Base-by-base conservation (phyloP, 2,797 vertebrate genomes). In the Sebastes minor region DNA sequence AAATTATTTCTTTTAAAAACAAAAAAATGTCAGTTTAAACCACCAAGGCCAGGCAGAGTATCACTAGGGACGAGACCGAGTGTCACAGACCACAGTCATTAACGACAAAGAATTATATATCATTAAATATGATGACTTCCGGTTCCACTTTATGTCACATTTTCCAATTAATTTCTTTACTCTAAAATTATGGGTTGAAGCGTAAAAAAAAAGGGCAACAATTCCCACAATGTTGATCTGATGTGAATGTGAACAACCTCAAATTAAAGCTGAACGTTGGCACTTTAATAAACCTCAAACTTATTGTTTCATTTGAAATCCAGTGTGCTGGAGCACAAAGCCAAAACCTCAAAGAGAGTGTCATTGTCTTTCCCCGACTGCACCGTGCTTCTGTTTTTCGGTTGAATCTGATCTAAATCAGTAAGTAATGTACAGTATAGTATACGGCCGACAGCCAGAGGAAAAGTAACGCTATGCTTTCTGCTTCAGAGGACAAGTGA, bases 301-400 rank as follows among this genome's bases (percentile, higher is more conserved):
- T 70, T 33, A 59, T 62, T 56, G 27, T 68, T 76, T 65, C 20
- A 66, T 69, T 71, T 78, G 33, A 52, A 71, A 80, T 70, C 20
- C 72, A 67, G 33, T 25, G 38, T 55, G 64, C 28, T 10, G 18
- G 8, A 63, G 22, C 74, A 28, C 14, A 42, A 46, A 79, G 71
- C 63, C 63, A 59, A 74, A 8, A 68, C 62, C 64, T 61, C 27
- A 71, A 6, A 32, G 59, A 11, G 8, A 53, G 3, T 8, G 9
- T 13, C 12, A 46, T 57, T 28, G 16, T 76, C 61, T 18, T 30
- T 38, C 35, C n/a, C 64, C 53, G 64, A 57, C 22, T 32, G 52
- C 28, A 12, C 18, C 22, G 2, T 55, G 64, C 28, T 78, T 71
- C 62, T 27, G 28, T 4, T 32, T 59, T 56, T 62, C 12, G 28